Evolutionary conservation across 2,888 invertebrate species (phyloP).

Genomic region (Dolomedes plantarius): DNA sequence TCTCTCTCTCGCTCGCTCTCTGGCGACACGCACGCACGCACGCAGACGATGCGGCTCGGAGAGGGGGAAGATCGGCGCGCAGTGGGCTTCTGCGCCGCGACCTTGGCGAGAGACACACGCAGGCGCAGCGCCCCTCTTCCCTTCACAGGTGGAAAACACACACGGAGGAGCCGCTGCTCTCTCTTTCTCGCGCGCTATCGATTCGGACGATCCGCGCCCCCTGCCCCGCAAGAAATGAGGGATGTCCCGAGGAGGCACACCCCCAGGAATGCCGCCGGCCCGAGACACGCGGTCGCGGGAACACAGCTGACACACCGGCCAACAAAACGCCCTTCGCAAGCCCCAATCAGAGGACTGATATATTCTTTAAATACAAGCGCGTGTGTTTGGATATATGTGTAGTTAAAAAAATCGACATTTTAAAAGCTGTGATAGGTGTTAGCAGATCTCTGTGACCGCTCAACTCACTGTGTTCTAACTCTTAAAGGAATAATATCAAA

Average conservation of each 20-base stretch:
- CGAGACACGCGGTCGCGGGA: neutral
- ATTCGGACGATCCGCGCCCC: neutral
- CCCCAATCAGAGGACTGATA: too few relatives aligned
- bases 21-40: neutral
- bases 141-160: constrained; percentile 16
- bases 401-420: too few relatives aligned
- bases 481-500: too few relatives aligned
- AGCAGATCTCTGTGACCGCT: too few relatives aligned
- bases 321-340: too few relatives aligned
- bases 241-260: neutral
- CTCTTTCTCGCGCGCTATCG: too few relatives aligned
- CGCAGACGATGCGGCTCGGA: constrained; percentile 1
- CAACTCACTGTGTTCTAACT: too few relatives aligned
- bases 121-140: neutral
- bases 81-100: constrained; percentile 42
- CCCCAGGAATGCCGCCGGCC: neutral
- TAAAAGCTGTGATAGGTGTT: too few relatives aligned
- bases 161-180: neutral
- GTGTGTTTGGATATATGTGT: too few relatives aligned
- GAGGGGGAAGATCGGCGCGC: constrained; percentile 36
- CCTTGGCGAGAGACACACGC: neutral
- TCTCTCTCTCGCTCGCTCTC: neutral
- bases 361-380: too few relatives aligned
- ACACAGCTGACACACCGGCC: too few relatives aligned
- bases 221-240: too few relatives aligned